These are phyloP conservation scores for Crax fasciolata DNA, from an alignment of 2,797 vertebrate species.

Conservation along the genomic window DNA sequence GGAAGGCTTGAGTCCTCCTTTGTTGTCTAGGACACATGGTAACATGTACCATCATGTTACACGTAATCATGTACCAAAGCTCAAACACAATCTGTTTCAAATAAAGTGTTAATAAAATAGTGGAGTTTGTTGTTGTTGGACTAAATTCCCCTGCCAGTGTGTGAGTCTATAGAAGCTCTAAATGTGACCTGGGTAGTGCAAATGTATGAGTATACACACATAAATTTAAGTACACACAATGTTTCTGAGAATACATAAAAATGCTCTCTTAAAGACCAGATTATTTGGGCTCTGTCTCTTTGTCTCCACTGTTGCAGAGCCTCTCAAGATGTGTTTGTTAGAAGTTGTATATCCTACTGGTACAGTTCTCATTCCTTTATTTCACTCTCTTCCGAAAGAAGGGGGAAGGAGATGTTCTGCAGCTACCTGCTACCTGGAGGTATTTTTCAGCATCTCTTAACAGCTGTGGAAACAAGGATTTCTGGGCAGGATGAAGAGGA, in stretches of 20 bases:
- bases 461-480: neutral
- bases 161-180: neutral
- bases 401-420: neutral
- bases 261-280: neutral
- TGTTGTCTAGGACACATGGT: neutral
- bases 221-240: neutral
- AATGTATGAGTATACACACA: neutral
- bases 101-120: neutral
- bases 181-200: neutral
- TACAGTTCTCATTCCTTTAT: neutral
- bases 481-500: neutral
- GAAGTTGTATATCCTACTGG: neutral
- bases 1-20: neutral
- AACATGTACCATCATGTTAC: fast-evolving
- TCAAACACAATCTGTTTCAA: neutral
- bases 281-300: neutral
- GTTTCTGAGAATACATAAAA: neutral
- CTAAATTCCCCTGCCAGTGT: neutral
- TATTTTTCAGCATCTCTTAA: fast-evolving
- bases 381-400: neutral
- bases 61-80: neutral
- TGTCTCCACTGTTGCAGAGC: neutral
- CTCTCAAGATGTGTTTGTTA: neutral
- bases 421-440: neutral
- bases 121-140: neutral